Conservation (phyloP, 2,797 vertebrate species). For the Rhinophrynus dorsalis region DNA sequence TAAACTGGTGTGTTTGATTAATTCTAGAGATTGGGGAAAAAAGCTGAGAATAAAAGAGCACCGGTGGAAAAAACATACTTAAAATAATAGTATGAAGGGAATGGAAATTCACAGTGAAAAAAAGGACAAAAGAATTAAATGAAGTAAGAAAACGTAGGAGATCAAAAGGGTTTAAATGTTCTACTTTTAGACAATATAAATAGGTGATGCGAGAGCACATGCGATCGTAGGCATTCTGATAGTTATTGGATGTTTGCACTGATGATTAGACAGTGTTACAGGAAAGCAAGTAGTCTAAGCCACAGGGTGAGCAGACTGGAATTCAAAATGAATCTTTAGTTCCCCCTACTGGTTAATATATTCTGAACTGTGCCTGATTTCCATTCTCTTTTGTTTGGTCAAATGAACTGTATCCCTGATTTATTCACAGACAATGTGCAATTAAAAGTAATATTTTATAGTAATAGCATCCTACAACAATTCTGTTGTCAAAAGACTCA, state of each 20-base stretch:
- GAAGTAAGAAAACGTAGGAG: no score
- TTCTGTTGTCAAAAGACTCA: no score
- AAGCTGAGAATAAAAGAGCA: no score
- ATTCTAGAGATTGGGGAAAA: no score
- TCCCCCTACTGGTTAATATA: conserved; percentile 81
- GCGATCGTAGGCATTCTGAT: conserved; percentile 53
- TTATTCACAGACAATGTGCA: no score
- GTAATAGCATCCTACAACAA: no score
- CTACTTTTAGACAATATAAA: conserved; percentile 31
- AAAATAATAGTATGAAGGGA: no score
- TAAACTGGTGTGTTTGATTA: neutral
- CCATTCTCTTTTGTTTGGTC: conserved; percentile 20
- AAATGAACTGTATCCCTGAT: no score
- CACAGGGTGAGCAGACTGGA: neutral
- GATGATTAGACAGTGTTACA: conserved; percentile 48
- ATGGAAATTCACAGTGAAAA: no score
- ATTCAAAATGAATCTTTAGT: conserved; percentile 72
- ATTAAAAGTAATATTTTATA: no score
- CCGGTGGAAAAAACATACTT: no score
- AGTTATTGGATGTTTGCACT: conserved; percentile 55
- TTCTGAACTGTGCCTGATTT: neutral
- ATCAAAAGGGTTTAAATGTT: neutral
- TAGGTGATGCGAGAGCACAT: conserved; percentile 30
- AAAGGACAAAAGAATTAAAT: no score
- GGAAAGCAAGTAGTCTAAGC: conserved; percentile 21